Base-by-base conservation (phyloP, 2,888 invertebrate genomes). In the Globia sparganii region DNA sequence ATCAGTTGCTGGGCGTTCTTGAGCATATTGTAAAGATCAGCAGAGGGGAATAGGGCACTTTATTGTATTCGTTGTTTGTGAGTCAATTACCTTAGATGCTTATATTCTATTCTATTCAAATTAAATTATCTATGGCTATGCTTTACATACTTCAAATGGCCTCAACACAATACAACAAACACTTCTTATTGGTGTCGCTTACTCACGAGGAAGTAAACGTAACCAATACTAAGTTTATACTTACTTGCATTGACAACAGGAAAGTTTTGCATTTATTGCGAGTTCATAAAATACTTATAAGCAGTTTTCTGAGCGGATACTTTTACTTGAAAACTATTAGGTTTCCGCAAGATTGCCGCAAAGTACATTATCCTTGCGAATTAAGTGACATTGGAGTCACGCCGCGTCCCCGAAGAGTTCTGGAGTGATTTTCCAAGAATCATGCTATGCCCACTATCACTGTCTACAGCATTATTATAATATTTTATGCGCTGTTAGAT, bases 11-110 rank as follows among this genome's bases (percentile, higher is more conserved):
- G 75, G 72, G 49, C 68, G 80, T 78, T 78, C 74, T 80, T 72
- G 76, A 76, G 58, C 69, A 77, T 70, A 77, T 87, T 87, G 83
- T 86, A 69, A 85, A 81, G 77, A 87, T 83, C 80, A 75, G 62
- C 69, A 21, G 59, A 86, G 81, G 75, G 84, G 74, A 78, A 78
- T 78, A 79, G 85, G 78, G 76, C 80, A 83, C 75, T 80, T 83
- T 71, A 77, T 83, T 85, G 76, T 85, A 56, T 75, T 80, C 59
- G 53, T 80, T 84, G 80, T 80, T 85, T 77, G 72, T 75, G 25
- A 77, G 75, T 69, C 80, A 77, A 80, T 68, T 68, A 81, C 77
- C 75, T 83, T 62, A 67, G 58, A 53, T 49, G 62, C 75, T 71
- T 68, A 71, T 71, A 67, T 79, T 71, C 31, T 81, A 71, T 83